Evolutionary conservation across 2,888 invertebrate species (phyloP).

Genomic region (Dione vanillae): DNA sequence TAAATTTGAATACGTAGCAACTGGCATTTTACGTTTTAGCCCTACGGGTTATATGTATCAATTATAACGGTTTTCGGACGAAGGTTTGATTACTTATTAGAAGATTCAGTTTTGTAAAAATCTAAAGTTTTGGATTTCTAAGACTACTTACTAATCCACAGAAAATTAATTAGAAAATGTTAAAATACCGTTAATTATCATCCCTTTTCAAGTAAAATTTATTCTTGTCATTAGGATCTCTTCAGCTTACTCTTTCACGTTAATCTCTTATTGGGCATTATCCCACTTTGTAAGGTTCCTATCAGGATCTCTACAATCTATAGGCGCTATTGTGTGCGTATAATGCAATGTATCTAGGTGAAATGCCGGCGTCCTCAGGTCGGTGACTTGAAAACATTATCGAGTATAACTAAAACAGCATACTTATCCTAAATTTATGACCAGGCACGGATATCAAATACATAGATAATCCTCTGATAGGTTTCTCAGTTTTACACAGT

Average conservation of each 20-base stretch:
- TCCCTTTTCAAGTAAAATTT: neutral
- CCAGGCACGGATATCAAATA: slow-evolving; percentile 6
- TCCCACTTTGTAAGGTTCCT: slow-evolving; percentile 29
- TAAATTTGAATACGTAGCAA: slow-evolving; percentile 60
- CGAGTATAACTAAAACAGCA: slow-evolving; percentile 36
- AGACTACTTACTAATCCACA: too few relatives aligned
- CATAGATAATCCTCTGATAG: neutral
- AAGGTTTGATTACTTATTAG: neutral
- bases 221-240: neutral
- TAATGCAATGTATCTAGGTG: slow-evolving; percentile 71
- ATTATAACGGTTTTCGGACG: slow-evolving; percentile 44
- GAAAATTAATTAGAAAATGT: neutral
- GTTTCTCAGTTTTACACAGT: too few relatives aligned
- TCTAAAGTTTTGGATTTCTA: too few relatives aligned
- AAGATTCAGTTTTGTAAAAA: neutral
- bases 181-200: neutral
- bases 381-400: slow-evolving; percentile 57
- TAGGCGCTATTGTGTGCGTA: slow-evolving; percentile 58
- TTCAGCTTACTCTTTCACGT: slow-evolving; percentile 31
- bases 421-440: slow-evolving; percentile 30
- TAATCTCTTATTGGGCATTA: slow-evolving; percentile 32
- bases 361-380: slow-evolving; percentile 62
- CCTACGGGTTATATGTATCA: slow-evolving; percentile 45
- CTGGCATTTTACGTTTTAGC: slow-evolving; percentile 51
- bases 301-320: slow-evolving; percentile 26